A percentile compares a stretch with the other conserved stretches of the same genome.
These are phyloP conservation scores for Polymixis flavicincta DNA, from an alignment of 2,888 invertebrate genomes.

Conservation along the genomic window DNA sequence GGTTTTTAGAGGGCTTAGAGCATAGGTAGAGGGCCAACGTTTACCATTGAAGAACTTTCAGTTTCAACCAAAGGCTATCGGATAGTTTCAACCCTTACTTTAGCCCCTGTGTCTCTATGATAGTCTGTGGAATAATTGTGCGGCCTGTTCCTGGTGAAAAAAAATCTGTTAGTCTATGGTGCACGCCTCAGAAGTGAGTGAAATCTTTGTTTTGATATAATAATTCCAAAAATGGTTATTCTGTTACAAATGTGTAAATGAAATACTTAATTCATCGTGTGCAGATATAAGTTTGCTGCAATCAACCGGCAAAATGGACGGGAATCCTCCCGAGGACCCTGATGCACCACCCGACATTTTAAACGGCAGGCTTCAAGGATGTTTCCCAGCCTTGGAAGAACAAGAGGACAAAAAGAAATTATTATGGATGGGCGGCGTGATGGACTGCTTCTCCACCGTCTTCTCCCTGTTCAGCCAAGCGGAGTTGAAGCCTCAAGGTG, in stretches of 20 bases:
- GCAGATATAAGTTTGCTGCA: constrained; percentile 22
- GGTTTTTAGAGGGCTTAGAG: neutral
- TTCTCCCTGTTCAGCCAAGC: constrained; percentile 96
- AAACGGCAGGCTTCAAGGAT: constrained; percentile 68
- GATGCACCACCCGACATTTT: constrained; percentile 53
- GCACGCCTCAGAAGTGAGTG: constrained; percentile 33
- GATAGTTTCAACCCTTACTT: no score
- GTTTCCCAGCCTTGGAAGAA: constrained; percentile 47
- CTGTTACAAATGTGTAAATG: neutral
- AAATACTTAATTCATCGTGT: constrained; percentile 3
- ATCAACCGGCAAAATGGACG: constrained; percentile 58
- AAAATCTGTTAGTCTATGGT: constrained; percentile 31
- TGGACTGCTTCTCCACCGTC: constrained; percentile 97
- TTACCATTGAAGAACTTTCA: neutral
- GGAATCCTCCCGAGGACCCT: constrained; percentile 59
- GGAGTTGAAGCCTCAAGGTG: constrained; percentile 93
- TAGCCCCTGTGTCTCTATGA: no score
- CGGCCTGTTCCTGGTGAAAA: neutral
- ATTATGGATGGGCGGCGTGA: constrained; percentile 95
- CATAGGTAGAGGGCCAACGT: neutral
- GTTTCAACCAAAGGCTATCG: no score
- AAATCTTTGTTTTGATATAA: constrained; percentile 37
- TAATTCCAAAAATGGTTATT: constrained; percentile 2
- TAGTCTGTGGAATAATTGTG: neutral
- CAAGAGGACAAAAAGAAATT: constrained; percentile 87